Conservation (phyloP, 2,113 vertebrate species). For the Fukomys damarensis region DNA sequence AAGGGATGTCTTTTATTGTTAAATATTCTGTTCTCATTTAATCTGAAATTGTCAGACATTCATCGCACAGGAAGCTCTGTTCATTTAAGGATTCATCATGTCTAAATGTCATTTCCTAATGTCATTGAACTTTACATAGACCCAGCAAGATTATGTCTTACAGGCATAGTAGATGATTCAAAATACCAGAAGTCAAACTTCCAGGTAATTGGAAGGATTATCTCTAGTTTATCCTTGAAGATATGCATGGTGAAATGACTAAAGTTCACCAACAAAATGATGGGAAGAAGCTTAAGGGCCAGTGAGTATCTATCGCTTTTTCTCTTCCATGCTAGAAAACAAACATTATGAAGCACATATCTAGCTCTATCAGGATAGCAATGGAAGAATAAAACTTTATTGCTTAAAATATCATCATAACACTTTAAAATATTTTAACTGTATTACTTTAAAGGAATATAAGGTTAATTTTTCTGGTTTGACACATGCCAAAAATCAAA, state of each 20-base stretch:
- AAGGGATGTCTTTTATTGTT: background rate
- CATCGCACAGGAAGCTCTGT: background rate
- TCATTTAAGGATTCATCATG: background rate
- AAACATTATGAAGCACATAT: background rate
- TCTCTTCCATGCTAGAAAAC: no score
- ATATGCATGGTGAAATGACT: background rate
- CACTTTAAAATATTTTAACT: background rate
- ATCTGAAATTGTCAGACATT: background rate
- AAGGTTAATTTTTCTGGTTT: background rate
- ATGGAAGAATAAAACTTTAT: background rate
- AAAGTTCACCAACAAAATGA: background rate
- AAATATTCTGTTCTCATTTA: background rate
- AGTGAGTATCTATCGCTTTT: background rate
- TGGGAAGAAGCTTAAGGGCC: background rate
- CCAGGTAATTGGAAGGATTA: background rate
- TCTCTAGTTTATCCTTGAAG: background rate
- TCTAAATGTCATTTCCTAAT: background rate
- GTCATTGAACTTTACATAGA: background rate
- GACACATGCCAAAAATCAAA: background rate
- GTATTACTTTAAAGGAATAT: background rate
- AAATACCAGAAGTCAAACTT: background rate
- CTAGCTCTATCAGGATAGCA: background rate
- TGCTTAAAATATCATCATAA: constrained; percentile 1
- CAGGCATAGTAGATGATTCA: background rate
- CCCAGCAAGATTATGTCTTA: background rate